Conservation (phyloP, 2,113 vertebrate species). For the Zapornia atra region DNA sequence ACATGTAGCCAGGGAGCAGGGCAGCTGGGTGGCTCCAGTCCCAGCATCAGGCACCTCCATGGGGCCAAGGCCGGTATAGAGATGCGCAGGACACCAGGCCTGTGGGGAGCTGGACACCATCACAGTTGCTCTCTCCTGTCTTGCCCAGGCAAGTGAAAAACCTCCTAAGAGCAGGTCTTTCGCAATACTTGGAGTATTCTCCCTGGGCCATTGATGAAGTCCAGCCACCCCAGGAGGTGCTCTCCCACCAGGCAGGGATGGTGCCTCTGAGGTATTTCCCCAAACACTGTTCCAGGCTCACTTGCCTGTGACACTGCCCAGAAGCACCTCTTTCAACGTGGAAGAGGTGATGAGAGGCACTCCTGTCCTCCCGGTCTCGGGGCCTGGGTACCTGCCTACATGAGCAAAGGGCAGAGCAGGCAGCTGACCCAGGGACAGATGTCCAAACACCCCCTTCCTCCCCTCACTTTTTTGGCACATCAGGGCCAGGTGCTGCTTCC, state of each 20-base stretch:
- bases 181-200: accelerated
- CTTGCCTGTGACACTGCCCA: background rate
- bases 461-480: background rate
- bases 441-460: background rate
- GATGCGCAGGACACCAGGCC: accelerated
- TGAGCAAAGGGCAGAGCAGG: background rate
- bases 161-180: background rate
- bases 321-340: background rate
- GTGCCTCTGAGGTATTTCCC: background rate
- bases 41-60: background rate
- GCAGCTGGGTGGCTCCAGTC: background rate
- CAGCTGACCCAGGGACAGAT: background rate
- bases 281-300: background rate
- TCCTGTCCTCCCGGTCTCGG: background rate
- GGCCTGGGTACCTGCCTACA: background rate
- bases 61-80: accelerated
- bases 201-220: background rate
- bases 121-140: background rate
- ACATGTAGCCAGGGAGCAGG: too few relatives aligned
- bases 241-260: background rate
- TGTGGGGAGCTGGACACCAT: background rate
- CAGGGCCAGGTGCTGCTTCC: background rate
- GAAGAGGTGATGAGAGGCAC: background rate
- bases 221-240: background rate
- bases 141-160: background rate